These are phyloP conservation scores for Deilephila elpenor DNA, from an alignment of 2,888 invertebrate species.

Conservation along the genomic window DNA sequence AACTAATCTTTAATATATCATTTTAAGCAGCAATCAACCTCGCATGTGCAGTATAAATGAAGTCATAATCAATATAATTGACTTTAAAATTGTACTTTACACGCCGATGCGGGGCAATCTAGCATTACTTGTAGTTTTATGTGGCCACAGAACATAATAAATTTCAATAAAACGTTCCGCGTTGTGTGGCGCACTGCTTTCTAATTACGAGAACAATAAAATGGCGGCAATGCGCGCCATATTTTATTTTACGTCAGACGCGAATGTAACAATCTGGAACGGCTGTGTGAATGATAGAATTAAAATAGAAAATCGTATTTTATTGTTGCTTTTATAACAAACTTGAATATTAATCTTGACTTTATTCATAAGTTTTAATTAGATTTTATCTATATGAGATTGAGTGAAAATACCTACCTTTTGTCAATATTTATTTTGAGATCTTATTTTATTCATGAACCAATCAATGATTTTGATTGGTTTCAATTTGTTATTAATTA, in stretches of 20 bases:
- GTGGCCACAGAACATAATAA: slow-evolving; percentile 28
- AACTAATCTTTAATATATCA: not conserved
- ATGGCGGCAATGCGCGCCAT: slow-evolving; percentile 37
- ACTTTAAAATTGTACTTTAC: slow-evolving; percentile 5
- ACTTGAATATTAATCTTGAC: slow-evolving; percentile 11
- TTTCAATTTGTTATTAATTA: too few species aligned
- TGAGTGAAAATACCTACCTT: not conserved
- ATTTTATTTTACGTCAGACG: slow-evolving; percentile 41
- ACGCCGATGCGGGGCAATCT: not conserved
- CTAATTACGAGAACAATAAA: slow-evolving; percentile 57
- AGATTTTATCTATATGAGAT: not conserved
- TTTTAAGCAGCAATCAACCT: not conserved
- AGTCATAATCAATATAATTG: slow-evolving; percentile 19
- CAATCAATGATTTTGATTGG: too few species aligned
- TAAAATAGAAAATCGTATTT: slow-evolving; percentile 42
- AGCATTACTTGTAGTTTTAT: slow-evolving; percentile 7
- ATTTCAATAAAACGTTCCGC: slow-evolving; percentile 45
- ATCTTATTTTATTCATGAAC: not conserved
- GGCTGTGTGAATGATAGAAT: slow-evolving; percentile 42
- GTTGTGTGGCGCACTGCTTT: slow-evolving; percentile 46
- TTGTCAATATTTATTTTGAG: not conserved
- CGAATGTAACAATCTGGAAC: slow-evolving; percentile 43
- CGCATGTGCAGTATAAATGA: not conserved
- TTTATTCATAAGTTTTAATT: not conserved
- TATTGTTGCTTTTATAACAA: slow-evolving; percentile 38